Conservation (phyloP, 2,113 vertebrate genomes). For the Psittacula cyanocephala region DNA sequence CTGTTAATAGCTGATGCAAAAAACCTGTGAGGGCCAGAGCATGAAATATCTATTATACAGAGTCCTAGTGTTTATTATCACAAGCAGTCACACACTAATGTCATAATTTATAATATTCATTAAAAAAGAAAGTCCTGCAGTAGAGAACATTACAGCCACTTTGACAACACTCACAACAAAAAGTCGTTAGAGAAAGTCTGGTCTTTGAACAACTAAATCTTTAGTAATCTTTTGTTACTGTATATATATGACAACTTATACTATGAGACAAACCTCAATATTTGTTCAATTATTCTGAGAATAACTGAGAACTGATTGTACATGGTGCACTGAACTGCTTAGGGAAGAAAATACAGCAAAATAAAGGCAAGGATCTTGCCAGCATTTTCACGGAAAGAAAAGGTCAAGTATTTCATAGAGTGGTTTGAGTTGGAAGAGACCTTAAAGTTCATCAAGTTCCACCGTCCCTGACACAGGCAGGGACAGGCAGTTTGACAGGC, state of each 20-base stretch:
- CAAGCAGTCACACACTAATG: background rate
- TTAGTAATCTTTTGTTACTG: background rate
- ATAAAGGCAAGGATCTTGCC: background rate
- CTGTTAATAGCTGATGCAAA: background rate
- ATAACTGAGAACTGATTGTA: background rate
- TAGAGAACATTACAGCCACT: background rate
- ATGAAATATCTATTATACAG: background rate
- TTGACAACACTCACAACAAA: background rate
- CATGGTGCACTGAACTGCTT: background rate
- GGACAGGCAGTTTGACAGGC: background rate
- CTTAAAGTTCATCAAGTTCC: background rate
- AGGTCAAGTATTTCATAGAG: background rate
- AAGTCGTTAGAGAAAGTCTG: background rate
- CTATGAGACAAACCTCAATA: background rate
- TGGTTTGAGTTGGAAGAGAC: background rate
- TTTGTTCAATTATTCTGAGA: background rate
- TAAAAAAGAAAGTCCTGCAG: background rate
- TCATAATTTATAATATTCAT: background rate
- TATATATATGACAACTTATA: background rate
- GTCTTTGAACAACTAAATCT: background rate
- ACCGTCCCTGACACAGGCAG: background rate
- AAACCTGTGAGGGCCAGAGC: background rate
- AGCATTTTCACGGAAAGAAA: background rate
- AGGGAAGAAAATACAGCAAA: background rate
- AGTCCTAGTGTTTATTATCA: background rate